These are phyloP conservation scores for Sternotherus odoratus DNA, from an alignment of 2,797 vertebrate genomes.

Conservation along the genomic window DNA sequence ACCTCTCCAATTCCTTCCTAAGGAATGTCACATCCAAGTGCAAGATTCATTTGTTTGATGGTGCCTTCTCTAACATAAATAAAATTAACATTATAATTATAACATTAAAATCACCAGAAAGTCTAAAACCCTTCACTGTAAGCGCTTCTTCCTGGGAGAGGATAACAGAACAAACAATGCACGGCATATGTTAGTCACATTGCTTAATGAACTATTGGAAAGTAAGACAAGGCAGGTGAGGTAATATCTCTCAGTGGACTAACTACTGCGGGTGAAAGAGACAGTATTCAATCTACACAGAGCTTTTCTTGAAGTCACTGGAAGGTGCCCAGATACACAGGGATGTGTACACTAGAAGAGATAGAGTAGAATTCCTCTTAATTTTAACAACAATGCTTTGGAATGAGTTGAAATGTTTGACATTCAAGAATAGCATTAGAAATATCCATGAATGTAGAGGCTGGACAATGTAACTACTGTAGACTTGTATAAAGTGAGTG, in stretches of 20 bases:
- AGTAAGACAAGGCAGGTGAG: background rate
- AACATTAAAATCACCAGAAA: background rate
- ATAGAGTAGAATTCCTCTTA: background rate
- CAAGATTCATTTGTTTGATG: no score
- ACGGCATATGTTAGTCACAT: background rate
- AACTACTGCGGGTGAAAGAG: background rate
- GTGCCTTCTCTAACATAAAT: background rate
- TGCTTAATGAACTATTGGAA: background rate
- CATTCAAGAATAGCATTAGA: background rate
- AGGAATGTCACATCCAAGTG: no score
- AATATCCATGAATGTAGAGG: background rate
- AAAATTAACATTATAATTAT: background rate
- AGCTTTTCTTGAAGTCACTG: background rate
- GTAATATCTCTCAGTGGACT: background rate
- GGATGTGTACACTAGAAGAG: background rate
- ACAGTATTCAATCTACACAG: background rate
- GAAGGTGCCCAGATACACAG: background rate
- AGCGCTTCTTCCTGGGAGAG: background rate
- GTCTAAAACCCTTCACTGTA: background rate
- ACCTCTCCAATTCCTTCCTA: no score
- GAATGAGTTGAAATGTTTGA: background rate
- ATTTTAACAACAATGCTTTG: background rate
- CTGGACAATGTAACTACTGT: background rate
- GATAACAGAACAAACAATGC: background rate
- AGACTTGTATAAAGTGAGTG: no score